Evolutionary conservation across 2,113 vertebrate genomes (phyloP).

Genomic region (Chitala chitala): DNA sequence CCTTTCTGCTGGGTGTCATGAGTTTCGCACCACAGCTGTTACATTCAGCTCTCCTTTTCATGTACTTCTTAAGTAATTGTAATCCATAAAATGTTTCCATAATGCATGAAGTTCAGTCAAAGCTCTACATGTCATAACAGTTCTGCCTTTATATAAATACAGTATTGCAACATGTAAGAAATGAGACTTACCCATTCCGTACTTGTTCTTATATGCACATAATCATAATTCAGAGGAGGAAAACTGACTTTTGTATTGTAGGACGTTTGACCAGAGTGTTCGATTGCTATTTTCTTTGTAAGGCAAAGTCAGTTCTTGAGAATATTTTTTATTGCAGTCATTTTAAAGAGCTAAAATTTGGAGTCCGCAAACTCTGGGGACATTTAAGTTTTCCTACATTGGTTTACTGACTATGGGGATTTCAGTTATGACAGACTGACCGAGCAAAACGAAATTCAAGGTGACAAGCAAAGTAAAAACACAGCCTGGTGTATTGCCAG

Average conservation of each 20-base stretch:
- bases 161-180: too few relatives aligned
- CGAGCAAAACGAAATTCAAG: background rate
- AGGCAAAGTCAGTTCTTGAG: background rate
- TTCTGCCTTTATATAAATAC: too few relatives aligned
- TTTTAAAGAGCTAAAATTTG: background rate
- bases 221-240: too few relatives aligned
- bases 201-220: too few relatives aligned
- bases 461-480: background rate
- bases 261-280: too few relatives aligned
- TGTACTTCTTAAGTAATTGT: background rate
- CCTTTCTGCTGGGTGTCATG: slow-evolving; percentile 33
- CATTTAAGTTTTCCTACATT: background rate
- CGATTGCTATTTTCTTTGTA: background rate
- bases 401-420: background rate
- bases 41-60: background rate
- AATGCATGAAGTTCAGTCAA: background rate
- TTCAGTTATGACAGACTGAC: background rate
- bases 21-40: slow-evolving; percentile 40
- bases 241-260: too few relatives aligned
- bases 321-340: background rate
- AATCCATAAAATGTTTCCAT: background rate
- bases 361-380: background rate
- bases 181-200: too few relatives aligned
- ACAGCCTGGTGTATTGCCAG: background rate
- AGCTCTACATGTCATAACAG: too few relatives aligned